A percentile compares a stretch with the other conserved stretches of the same genome.
Evolutionary conservation across 1,140 invertebrate genomes (phyloP).

Genomic region (Halictus rubicundus): DNA sequence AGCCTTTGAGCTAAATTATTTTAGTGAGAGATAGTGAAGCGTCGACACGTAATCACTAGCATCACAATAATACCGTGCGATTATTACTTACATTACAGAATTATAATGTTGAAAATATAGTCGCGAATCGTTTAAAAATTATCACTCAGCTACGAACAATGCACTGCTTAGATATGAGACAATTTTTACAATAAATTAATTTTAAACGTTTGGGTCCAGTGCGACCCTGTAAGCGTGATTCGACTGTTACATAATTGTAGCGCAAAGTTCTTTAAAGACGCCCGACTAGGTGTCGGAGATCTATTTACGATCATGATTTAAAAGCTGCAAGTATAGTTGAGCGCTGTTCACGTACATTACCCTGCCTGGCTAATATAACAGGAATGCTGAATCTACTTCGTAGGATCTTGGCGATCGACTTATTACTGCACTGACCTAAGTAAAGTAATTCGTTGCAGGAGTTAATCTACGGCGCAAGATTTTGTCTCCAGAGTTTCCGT

Average conservation of each 20-base stretch:
- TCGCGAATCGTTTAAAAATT: too few species aligned
- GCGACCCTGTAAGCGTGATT: too few species aligned
- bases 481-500: not conserved
- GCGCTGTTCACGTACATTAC: not conserved
- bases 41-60: too few species aligned
- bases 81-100: too few species aligned
- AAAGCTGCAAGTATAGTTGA: not conserved
- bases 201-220: too few species aligned
- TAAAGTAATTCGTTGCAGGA: not conserved
- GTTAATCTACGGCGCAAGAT: not conserved
- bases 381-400: not conserved
- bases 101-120: too few species aligned
- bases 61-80: not conserved
- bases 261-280: not conserved
- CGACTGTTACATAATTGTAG: not conserved
- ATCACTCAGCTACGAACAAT: too few species aligned
- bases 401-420: not conserved
- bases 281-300: not conserved
- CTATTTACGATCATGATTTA: not conserved
- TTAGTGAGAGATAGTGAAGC: not conserved
- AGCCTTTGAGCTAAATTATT: conserved; percentile 4
- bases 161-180: too few species aligned
- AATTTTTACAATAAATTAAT: too few species aligned
- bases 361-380: not conserved
- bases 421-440: not conserved